Evolutionary conservation across 2,888 invertebrate species (phyloP).

Genomic region (Ditula angustiorana): DNA sequence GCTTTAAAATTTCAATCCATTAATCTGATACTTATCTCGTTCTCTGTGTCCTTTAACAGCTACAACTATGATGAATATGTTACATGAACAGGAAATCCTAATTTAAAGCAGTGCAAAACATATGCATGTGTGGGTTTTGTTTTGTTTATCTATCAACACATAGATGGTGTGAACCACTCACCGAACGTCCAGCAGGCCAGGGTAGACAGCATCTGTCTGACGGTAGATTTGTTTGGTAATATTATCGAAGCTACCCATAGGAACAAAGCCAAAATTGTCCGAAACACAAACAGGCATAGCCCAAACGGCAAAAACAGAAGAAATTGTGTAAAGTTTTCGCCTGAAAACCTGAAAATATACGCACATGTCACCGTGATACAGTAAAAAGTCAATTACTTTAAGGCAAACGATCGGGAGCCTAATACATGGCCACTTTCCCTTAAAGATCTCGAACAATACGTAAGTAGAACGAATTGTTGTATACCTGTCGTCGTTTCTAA

Average conservation of each 20-base stretch:
- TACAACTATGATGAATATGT: constrained; percentile 1
- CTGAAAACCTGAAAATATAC: constrained; percentile 78
- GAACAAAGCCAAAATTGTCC: constrained; percentile 80
- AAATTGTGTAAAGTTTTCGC: constrained; percentile 80
- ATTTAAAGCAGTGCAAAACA: constrained; percentile 10
- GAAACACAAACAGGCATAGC: constrained; percentile 76
- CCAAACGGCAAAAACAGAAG: constrained; percentile 85
- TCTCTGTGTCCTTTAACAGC: neutral
- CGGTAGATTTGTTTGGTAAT: constrained; percentile 83
- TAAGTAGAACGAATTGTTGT: constrained; percentile 44
- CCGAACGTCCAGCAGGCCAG: constrained; percentile 87
- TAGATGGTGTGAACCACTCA: constrained; percentile 50
- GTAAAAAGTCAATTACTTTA: constrained; percentile 9
- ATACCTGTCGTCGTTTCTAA: constrained; percentile 79
- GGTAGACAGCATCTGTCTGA: constrained; percentile 83
- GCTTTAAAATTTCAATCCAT: neutral
- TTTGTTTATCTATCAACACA: neutral
- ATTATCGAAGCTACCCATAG: constrained; percentile 85
- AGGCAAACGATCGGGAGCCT: constrained; percentile 36
- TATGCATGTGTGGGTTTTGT: constrained; percentile 5
- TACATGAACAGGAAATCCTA: constrained; percentile 25
- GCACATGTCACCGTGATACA: constrained; percentile 2
- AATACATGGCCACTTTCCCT: constrained; percentile 65
- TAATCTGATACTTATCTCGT: neutral
- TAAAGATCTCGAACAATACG: constrained; percentile 53